A percentile compares a stretch with the other conserved stretches of the same genome.
Evolutionary conservation across 2,888 invertebrate genomes (phyloP).

Genomic region (Euplexia lucipara): DNA sequence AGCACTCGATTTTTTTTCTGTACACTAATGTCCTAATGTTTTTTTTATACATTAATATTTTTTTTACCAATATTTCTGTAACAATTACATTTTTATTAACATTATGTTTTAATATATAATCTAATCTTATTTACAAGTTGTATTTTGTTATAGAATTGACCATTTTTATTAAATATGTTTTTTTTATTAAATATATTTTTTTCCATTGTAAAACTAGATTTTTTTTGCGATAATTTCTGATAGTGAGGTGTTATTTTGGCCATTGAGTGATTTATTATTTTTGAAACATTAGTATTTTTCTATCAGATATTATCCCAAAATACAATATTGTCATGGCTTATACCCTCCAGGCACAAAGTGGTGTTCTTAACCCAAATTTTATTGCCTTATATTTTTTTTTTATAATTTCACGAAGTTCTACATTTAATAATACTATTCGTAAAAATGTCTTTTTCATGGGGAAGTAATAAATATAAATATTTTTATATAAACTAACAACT

Average conservation of each 20-base stretch:
- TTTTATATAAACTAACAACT: conserved; percentile 84
- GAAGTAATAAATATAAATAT: conserved; percentile 89
- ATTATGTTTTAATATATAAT: conserved; percentile 81
- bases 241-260: conserved; percentile 50
- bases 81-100: conserved; percentile 85
- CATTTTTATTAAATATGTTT: conserved; percentile 79
- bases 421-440: conserved; percentile 91
- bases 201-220: conserved; percentile 73
- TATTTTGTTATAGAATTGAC: conserved; percentile 88
- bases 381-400: conserved; percentile 80
- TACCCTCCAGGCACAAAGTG: conserved; percentile 86
- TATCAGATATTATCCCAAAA: conserved; percentile 75
- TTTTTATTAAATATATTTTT: conserved; percentile 79
- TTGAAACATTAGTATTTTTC: conserved; percentile 56
- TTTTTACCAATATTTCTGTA: conserved; percentile 82
- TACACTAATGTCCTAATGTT: conserved; percentile 78
- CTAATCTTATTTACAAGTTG: conserved; percentile 88
- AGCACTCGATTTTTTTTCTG: conserved; percentile 80
- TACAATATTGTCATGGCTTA: conserved; percentile 85
- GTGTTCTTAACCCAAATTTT: conserved; percentile 88
- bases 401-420: conserved; percentile 85
- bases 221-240: conserved; percentile 78
- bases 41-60: conserved; percentile 78
- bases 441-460: conserved; percentile 90
- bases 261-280: conserved; percentile 38